Evolutionary conservation across 2,113 vertebrate genomes (phyloP), one percentile per base, ranked within the genome.

Genomic region (Montifringilla adamsi): DNA sequence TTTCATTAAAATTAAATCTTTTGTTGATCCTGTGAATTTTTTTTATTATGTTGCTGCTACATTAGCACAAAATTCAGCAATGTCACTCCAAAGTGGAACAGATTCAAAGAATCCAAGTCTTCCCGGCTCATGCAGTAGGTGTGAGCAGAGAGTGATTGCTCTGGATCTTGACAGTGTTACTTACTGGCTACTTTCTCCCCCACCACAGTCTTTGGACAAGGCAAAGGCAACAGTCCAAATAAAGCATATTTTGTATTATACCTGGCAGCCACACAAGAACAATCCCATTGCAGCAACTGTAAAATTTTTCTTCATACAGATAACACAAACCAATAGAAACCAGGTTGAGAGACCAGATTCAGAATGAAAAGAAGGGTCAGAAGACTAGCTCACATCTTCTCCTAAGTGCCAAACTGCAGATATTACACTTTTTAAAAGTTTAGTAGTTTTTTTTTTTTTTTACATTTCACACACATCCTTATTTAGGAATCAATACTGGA

Each of bases 381-480:
- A 7, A 76, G 27, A 49, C 59, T 37, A 88, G 46, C 16, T 37
- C 28, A 37, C 0, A 2, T 35, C n/a, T 60, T 72, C n/a, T 64
- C 37, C 64, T 74, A 59, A 90, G 59, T 0, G 0, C 7, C 13
- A 73, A 47, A 67, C 7, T 0, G 2, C 46, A 79, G 23, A 43
- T 33, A 66, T 2, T 41, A 63, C 13, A 16, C 13, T 87, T 84
- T 8, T 9, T 0, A 33, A 18, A 78, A 14, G 9, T 64, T 67
- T 35, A 13, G 5, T 21, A 58, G 17, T 27, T 62, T 88, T 75
- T 37, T 62, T 88, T 75, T 37, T 37, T 78, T 79, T 10, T 53
- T 8, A 63, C 11, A 30, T 64, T 92, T 92, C 39, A 55, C 17
- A 37, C 8, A 28, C 13, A 47, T 52, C 17, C 30, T 47, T 47